Evolutionary conservation across 2,888 invertebrate genomes (phyloP).

Genomic region (Ennomos erosarius): DNA sequence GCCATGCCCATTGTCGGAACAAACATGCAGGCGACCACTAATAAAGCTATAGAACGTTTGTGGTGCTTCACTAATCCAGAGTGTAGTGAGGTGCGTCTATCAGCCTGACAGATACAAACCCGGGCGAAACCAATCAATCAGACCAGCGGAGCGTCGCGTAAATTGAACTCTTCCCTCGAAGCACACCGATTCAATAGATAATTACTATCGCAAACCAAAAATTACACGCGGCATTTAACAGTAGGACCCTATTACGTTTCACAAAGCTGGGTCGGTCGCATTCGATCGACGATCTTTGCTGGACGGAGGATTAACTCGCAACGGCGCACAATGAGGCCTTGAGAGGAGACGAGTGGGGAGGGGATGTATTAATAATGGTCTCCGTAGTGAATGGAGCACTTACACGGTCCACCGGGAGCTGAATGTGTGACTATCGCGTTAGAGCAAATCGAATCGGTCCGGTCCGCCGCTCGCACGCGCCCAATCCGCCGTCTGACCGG

Average conservation of each 20-base stretch:
- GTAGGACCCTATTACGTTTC: constrained; percentile 78
- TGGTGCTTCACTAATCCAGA: constrained; percentile 68
- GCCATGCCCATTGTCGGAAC: constrained; percentile 28
- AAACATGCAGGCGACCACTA: constrained; percentile 40
- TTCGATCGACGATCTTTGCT: constrained; percentile 79
- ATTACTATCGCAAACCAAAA: constrained; percentile 84
- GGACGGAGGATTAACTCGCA: constrained; percentile 78
- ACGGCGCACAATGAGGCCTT: constrained; percentile 75
- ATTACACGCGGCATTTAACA: constrained; percentile 81
- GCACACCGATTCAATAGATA: constrained; percentile 76
- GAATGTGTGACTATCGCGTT: constrained; percentile 82
- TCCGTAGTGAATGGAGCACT: constrained; percentile 81
- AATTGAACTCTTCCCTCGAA: constrained; percentile 81
- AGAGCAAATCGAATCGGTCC: constrained; percentile 81
- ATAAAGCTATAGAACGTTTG: constrained; percentile 50
- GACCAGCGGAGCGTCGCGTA: constrained; percentile 70
- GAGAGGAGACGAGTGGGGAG: constrained; percentile 70
- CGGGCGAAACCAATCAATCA: constrained; percentile 80
- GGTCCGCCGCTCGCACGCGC: constrained; percentile 69
- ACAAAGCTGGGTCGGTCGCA: constrained; percentile 76
- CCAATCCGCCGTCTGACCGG: constrained; percentile 71
- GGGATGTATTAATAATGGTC: constrained; percentile 82
- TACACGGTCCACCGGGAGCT: constrained; percentile 80
- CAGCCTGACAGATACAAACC: constrained; percentile 70
- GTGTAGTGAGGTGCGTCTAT: constrained; percentile 67